Percentiles rank a stretch among this genome's conserved stretches.
Conservation (phyloP, 2,888 invertebrate genomes). For the Napeogenes sylphis region DNA sequence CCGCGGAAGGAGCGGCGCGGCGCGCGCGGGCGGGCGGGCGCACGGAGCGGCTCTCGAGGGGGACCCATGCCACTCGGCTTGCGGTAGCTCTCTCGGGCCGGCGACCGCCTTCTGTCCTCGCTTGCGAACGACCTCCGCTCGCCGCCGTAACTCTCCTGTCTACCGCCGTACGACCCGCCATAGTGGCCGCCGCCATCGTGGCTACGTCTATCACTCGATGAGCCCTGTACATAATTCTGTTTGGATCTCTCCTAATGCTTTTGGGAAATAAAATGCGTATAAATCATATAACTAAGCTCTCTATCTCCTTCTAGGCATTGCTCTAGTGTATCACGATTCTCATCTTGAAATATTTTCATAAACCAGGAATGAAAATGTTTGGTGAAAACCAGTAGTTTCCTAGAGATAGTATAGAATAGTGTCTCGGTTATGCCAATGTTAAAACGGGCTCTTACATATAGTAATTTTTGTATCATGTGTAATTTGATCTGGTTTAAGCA, state of each 20-base stretch:
- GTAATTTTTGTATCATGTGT: constrained; percentile 1
- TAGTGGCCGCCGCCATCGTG: constrained; percentile 77
- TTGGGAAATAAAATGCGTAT: constrained; percentile 30
- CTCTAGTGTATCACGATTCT: neutral
- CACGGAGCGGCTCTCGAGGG: constrained; percentile 63
- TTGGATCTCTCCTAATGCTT: constrained; percentile 50
- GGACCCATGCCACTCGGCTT: constrained; percentile 71
- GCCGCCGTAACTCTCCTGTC: constrained; percentile 77
- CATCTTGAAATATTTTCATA: constrained; percentile 5
- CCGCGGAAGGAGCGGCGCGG: constrained; percentile 76
- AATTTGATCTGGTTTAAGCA: neutral
- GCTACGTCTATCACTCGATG: constrained; percentile 76
- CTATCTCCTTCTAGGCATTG: constrained; percentile 11
- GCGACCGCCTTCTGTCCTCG: constrained; percentile 77
- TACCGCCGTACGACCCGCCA: constrained; percentile 73
- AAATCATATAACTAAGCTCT: constrained; percentile 3
- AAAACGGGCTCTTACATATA: constrained; percentile 4
- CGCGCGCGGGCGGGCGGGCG: constrained; percentile 65
- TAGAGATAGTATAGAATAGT: neutral
- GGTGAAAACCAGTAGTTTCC: constrained; percentile 1
- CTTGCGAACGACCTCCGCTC: constrained; percentile 72
- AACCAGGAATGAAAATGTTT: constrained; percentile 1
- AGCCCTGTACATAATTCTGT: constrained; percentile 75
- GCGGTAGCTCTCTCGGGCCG: constrained; percentile 70
- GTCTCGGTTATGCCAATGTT: constrained; percentile 1